These are phyloP conservation scores for Prunella fulvescens DNA, from an alignment of 2,113 vertebrate genomes.

Conservation along the genomic window DNA sequence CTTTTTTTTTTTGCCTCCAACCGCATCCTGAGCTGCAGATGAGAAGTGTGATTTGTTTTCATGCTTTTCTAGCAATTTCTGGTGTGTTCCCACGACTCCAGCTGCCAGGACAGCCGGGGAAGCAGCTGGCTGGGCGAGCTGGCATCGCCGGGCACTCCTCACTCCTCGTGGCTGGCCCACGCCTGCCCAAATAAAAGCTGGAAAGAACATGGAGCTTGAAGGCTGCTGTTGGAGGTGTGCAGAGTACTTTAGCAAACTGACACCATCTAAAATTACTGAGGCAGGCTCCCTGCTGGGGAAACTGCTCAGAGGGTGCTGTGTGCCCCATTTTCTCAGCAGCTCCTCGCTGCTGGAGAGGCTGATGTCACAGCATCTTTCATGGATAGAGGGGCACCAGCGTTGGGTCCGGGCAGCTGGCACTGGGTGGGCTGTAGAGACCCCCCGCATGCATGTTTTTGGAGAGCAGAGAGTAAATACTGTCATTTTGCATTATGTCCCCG, in stretches of 20 bases:
- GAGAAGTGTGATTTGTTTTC: conserved; percentile 25
- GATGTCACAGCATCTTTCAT: fast-evolving
- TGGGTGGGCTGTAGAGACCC: neutral
- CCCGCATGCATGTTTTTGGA: fast-evolving
- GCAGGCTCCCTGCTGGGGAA: neutral
- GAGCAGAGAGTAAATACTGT: neutral
- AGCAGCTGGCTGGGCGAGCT: conserved; percentile 48
- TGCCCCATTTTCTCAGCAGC: neutral
- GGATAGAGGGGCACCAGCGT: neutral
- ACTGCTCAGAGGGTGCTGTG: neutral
- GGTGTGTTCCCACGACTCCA: conserved; percentile 47
- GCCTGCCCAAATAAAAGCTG: conserved; percentile 2
- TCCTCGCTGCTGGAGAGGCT: neutral
- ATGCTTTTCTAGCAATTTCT: conserved; percentile 25
- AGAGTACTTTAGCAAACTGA: neutral
- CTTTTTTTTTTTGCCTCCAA: neutral
- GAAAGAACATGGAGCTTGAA: neutral
- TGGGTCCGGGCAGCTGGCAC: neutral
- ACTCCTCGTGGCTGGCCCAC: neutral
- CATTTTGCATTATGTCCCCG: neutral
- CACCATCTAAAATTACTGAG: neutral
- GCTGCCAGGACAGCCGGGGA: conserved; percentile 36
- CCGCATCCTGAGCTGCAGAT: neutral
- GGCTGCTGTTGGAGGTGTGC: neutral
- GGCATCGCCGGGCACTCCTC: neutral